These are phyloP conservation scores for Prionailurus viverrinus DNA, from an alignment of 2,113 vertebrate genomes.

Conservation along the genomic window DNA sequence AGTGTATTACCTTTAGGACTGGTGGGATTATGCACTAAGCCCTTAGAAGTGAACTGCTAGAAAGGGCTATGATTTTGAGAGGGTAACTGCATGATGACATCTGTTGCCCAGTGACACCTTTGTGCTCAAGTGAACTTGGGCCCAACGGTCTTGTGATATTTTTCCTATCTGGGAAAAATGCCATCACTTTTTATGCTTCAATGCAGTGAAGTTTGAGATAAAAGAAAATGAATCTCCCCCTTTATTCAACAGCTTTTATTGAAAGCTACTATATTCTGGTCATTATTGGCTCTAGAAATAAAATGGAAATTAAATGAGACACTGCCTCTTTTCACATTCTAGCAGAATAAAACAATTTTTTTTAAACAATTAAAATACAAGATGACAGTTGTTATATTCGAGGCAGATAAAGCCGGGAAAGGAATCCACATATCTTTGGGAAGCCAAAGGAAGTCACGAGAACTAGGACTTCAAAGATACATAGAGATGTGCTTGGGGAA, in stretches of 20 bases:
- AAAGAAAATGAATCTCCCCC: constrained; percentile 10
- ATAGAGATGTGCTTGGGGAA: background rate
- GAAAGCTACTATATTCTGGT: background rate
- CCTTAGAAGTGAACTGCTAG: background rate
- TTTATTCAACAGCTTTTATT: background rate
- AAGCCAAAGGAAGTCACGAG: background rate
- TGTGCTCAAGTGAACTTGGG: background rate
- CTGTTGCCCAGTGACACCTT: background rate
- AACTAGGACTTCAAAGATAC: background rate
- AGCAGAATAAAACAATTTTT: background rate
- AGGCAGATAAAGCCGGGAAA: background rate
- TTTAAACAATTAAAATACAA: background rate
- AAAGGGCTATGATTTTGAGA: background rate
- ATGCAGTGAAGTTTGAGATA: constrained; percentile 11
- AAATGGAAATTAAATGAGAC: constrained; percentile 9
- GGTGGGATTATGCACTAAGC: background rate
- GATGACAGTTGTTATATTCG: background rate
- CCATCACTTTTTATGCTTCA: background rate
- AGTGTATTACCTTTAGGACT: constrained; percentile 16
- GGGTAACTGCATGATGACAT: background rate
- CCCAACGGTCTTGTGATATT: background rate
- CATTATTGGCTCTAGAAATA: background rate
- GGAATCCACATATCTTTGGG: background rate
- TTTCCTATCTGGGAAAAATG: constrained; percentile 31
- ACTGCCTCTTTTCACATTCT: background rate